A percentile compares a stretch with the other conserved stretches of the same genome.
These are phyloP conservation scores for Pedicia rivosa DNA, from an alignment of 2,888 invertebrate species.

Conservation along the genomic window DNA sequence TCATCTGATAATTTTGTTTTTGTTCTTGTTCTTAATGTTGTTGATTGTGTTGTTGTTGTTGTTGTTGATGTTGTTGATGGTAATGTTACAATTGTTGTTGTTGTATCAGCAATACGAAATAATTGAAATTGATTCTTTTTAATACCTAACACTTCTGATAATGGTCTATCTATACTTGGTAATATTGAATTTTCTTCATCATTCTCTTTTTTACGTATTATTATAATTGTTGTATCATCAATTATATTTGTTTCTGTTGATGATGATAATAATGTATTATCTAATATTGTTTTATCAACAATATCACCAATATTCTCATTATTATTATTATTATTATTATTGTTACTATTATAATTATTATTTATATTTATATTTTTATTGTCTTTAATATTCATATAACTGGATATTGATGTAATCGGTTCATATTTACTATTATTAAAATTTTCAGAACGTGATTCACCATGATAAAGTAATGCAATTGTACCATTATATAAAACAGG, in stretches of 20 bases:
- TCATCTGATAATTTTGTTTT: neutral
- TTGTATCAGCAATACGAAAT: conserved; percentile 26
- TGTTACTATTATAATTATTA: conserved; percentile 8
- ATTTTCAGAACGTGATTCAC: conserved; percentile 20
- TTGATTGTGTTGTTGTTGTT: conserved; percentile 4
- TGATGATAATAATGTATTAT: conserved; percentile 9
- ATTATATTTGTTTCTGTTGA: neutral
- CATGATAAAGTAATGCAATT: conserved; percentile 32
- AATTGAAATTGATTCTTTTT: conserved; percentile 31
- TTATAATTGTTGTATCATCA: conserved; percentile 1
- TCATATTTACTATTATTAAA: conserved; percentile 27
- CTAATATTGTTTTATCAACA: conserved; percentile 14
- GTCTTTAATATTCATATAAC: conserved; percentile 15
- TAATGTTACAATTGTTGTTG: conserved; percentile 15
- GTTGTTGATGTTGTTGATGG: conserved; percentile 15
- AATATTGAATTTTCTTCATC: conserved; percentile 23
- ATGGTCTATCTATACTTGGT: conserved; percentile 30
- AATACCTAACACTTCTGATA: conserved; percentile 30
- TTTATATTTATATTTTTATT: conserved; percentile 21
- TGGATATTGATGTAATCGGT: conserved; percentile 28
- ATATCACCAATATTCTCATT: conserved; percentile 11
- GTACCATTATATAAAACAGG: conserved; percentile 34
- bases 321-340: conserved; percentile 13
- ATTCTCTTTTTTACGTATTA: conserved; percentile 5
- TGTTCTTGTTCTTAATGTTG: neutral